Evolutionary conservation across 2,888 invertebrate genomes (phyloP), one percentile per base, ranked within the genome.

Genomic region (Escarpia spicata): DNA sequence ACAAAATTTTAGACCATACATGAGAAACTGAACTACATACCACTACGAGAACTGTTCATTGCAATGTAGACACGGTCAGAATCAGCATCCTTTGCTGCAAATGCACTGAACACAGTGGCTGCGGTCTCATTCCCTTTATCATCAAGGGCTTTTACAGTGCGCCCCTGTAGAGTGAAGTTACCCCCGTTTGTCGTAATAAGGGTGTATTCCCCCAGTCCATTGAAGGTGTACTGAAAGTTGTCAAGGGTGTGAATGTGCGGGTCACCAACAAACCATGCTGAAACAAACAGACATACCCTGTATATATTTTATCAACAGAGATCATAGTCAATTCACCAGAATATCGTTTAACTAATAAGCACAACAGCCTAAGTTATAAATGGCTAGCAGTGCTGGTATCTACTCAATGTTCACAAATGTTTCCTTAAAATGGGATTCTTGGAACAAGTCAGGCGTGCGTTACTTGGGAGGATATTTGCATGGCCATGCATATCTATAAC

Each of bases 31-130:
- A 52, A 12, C 19, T 75, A 75, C 75, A 19, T 75, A 75, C 75
- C 75, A 19, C 75, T 75, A 75, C 75, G 75, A 75, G 75, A 75
- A 26, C 26, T 75, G 26, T 93, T 92, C 91, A 94, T 52, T 92
- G 94, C 93, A 1, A 94, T 92, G 37, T 94, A 94, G 26, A 94
- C 91, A 26, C 43, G 91, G n/a, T 92, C 92, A 52, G 93, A 93
- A 37, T 43, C 91, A 43, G 92, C 37, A 92, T 94, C 93, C 89
- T 92, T 92, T 26, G 92, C 94, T 6, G 93, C 94, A 92, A 94
- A 94, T 4, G 93, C 94, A 37, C 92, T 93, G 58, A 94, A 94
- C 6, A 94, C 92, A 15, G 94, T 94, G 3, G 94, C 94, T 43
- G 93, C 93, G 0, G 93, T 92, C 31, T 90, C 91, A 9, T 90